A percentile compares a stretch with the other conserved stretches of the same genome.
Evolutionary conservation across 2,113 vertebrate genomes (phyloP).

Genomic region (Cavia porcellus): DNA sequence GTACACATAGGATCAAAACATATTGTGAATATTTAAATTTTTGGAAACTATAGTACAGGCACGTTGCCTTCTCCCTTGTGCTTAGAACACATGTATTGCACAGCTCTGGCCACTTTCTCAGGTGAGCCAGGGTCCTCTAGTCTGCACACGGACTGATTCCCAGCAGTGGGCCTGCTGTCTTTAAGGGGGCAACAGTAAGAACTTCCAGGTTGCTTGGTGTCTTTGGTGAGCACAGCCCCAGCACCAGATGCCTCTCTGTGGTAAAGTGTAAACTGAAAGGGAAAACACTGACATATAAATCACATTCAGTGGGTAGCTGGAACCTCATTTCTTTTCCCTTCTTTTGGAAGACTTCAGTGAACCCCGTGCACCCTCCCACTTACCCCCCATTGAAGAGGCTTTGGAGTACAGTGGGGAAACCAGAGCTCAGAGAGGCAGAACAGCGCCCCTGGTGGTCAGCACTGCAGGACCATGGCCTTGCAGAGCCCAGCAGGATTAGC

Average conservation of each 20-base stretch:
- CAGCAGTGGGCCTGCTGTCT: background rate
- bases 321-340: background rate
- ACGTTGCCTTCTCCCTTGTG: background rate
- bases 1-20: background rate
- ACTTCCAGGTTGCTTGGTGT: background rate
- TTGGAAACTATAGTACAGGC: background rate
- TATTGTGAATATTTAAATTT: background rate
- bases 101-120: background rate
- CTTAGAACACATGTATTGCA: background rate
- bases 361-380: background rate
- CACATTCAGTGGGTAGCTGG: background rate
- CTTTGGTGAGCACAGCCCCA: background rate
- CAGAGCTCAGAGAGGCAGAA: background rate
- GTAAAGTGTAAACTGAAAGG: background rate
- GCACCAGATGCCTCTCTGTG: background rate
- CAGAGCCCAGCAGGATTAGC: background rate
- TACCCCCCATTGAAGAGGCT: background rate
- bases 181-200: background rate
- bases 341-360: background rate
- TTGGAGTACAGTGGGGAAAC: background rate
- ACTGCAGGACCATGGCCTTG: too few relatives aligned
- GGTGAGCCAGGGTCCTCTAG: background rate
- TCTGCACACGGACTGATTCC: background rate
- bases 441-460: background rate
- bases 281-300: background rate